Percentiles rank a stretch among this genome's conserved stretches.
phyloP scores from a whole-genome alignment of 2,797 vertebrate species.

The Argentina silus region DNA sequence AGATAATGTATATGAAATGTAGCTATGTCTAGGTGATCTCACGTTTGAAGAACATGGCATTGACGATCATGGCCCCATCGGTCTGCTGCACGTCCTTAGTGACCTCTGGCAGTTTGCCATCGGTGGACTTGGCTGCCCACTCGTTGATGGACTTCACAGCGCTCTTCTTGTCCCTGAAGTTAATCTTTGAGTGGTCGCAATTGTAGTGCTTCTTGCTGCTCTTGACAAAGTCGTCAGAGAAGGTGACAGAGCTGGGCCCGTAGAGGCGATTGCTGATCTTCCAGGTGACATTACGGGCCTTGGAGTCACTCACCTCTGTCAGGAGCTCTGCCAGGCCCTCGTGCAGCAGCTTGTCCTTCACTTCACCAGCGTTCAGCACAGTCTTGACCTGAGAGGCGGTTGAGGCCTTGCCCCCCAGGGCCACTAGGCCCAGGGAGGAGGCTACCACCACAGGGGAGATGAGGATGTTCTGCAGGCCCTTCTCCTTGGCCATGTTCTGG shows the following conservation, averaged over 20 bases:
- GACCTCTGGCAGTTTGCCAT: conserved; percentile 90
- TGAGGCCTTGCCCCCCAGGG: conserved; percentile 85
- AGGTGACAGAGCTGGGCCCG: conserved; percentile 91
- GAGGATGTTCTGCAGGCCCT: conserved; percentile 91
- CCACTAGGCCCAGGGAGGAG: conserved; percentile 92
- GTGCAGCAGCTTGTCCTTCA: conserved; percentile 90
- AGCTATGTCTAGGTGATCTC: conserved; percentile 56
- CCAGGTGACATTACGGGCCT: conserved; percentile 92
- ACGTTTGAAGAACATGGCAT: conserved; percentile 99
- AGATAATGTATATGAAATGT: no score
- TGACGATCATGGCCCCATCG: conserved; percentile 92
- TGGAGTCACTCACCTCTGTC: conserved; percentile 86
- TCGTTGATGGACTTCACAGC: conserved; percentile 95
- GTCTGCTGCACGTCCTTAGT: conserved; percentile 91
- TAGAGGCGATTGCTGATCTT: conserved; percentile 93
- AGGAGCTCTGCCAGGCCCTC: conserved; percentile 89
- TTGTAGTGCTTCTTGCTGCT: conserved; percentile 98
- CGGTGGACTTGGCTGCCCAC: conserved; percentile 92
- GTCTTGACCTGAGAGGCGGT: conserved; percentile 92
- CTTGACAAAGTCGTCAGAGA: conserved; percentile 88
- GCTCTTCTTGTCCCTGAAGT: conserved; percentile 94
- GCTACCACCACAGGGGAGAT: conserved; percentile 94
- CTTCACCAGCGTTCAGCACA: conserved; percentile 85
- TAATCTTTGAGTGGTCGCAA: conserved; percentile 94
- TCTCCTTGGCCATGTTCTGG: conserved; percentile 91